Conservation (phyloP, 2,113 vertebrate species). For the Pomatostomus ruficeps region DNA sequence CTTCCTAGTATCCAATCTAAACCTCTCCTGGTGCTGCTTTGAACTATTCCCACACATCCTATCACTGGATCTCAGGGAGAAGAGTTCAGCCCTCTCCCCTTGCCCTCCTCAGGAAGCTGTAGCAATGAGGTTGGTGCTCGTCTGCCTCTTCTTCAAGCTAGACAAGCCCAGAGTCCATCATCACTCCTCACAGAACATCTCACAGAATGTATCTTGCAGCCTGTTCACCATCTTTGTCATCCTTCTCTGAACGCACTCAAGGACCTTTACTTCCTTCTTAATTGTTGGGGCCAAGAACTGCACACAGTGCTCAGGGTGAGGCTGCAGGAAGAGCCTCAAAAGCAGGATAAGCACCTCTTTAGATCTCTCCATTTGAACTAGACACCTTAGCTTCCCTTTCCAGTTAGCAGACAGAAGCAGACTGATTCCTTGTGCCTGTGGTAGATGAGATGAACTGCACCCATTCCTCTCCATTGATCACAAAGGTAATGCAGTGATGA, state of each 20-base stretch:
- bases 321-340: neutral
- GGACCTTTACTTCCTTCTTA: neutral
- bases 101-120: neutral
- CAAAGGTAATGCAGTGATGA: neutral
- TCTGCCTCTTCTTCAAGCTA: neutral
- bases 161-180: fast-evolving
- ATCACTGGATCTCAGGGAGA: neutral
- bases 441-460: neutral
- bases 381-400: neutral
- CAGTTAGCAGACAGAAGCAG: neutral
- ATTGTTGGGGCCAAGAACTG: neutral
- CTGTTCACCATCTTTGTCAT: neutral
- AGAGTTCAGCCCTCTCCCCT: neutral
- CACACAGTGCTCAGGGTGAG: neutral
- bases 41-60: neutral
- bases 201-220: neutral
- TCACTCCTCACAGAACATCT: neutral
- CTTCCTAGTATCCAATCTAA: neutral
- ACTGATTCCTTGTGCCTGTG: neutral
- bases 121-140: neutral
- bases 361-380: neutral
- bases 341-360: neutral
- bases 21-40: neutral
- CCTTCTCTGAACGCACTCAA: neutral
- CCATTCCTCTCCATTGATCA: neutral